phyloP scores from a whole-genome alignment of 2,888 invertebrate species.

The Pimpla rufipes region DNA sequence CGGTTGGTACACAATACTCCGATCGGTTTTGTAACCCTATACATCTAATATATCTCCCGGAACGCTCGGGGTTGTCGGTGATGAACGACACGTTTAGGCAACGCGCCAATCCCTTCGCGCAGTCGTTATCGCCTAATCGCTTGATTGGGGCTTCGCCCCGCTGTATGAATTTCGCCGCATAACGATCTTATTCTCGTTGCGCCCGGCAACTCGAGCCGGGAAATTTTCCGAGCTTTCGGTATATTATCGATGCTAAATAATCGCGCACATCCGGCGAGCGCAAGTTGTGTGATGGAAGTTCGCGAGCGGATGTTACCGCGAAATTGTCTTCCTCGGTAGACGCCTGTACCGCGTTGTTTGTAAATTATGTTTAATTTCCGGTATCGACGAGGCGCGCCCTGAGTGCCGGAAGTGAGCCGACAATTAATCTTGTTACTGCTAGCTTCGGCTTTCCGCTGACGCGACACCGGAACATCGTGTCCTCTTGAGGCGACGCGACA shows the following conservation, averaged over 20 bases:
- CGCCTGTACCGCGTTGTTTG: conserved; percentile 13
- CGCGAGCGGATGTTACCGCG: neutral
- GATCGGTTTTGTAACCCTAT: conserved; percentile 17
- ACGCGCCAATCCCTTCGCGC: conserved; percentile 11
- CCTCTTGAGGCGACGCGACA: conserved; percentile 10
- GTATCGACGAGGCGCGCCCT: conserved; percentile 24
- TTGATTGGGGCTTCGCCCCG: neutral
- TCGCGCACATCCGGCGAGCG: neutral
- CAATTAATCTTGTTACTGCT: conserved; percentile 37
- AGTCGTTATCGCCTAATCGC: conserved; percentile 20
- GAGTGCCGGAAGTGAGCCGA: conserved; percentile 35
- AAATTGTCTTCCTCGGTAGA: neutral
- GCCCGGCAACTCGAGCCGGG: neutral
- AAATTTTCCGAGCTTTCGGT: too few species aligned
- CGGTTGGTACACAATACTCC: neutral
- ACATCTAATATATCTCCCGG: conserved; percentile 12
- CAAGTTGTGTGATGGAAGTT: neutral
- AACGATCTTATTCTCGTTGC: neutral
- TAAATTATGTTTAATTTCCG: conserved; percentile 41
- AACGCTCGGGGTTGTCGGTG: neutral
- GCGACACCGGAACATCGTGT: conserved; percentile 10
- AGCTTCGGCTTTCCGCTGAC: neutral
- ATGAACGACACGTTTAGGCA: conserved; percentile 28
- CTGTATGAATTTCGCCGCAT: conserved; percentile 1
- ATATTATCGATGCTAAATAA: neutral